Conservation (phyloP, 2,888 invertebrate genomes). For the Mongoloraphidia duomilia region DNA sequence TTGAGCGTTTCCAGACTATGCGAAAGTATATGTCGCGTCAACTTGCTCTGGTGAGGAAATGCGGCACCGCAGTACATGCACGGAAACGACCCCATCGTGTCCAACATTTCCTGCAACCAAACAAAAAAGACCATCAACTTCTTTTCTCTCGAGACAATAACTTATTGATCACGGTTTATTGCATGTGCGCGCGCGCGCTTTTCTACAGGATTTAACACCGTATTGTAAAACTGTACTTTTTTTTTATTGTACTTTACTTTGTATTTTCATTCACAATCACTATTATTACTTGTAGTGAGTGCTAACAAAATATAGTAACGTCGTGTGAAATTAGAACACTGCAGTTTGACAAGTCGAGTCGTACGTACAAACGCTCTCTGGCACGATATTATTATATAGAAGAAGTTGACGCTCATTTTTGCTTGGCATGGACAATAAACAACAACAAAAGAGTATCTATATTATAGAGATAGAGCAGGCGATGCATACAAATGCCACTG, state of each 20-base stretch:
- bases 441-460: no score
- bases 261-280: no score
- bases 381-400: slow-evolving; percentile 28
- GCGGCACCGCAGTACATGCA: slow-evolving; percentile 83
- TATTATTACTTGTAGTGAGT: no score
- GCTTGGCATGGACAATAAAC: slow-evolving; percentile 46
- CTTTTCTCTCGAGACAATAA: slow-evolving; percentile 39
- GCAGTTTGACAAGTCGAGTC: no score
- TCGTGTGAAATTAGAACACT: not conserved
- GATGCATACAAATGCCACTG: no score
- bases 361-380: slow-evolving; percentile 1
- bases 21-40: slow-evolving; percentile 77
- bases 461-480: no score
- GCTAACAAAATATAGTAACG: no score
- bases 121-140: slow-evolving; percentile 80
- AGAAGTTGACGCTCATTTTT: slow-evolving; percentile 86
- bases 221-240: not conserved
- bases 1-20: slow-evolving; percentile 79
- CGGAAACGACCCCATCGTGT: slow-evolving; percentile 49
- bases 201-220: not conserved
- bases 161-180: no score
- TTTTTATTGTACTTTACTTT: slow-evolving; percentile 1
- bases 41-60: slow-evolving; percentile 82
- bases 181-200: no score
- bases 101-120: slow-evolving; percentile 85